Base-by-base conservation (phyloP, 2,797 vertebrate genomes). In the Gadopsis bispinosus region DNA sequence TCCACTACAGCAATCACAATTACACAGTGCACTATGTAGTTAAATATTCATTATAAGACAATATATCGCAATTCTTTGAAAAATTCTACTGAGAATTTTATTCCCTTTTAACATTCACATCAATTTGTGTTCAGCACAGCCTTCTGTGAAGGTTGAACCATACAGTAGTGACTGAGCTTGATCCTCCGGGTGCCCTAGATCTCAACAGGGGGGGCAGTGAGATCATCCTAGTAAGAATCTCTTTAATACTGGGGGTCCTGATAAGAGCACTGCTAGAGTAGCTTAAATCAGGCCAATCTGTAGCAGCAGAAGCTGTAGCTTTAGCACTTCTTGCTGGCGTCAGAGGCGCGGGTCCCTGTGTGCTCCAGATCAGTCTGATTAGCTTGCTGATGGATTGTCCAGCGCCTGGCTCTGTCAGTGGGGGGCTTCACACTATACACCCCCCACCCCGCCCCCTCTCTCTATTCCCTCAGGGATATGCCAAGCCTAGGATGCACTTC, bases 301-400 rank as follows among this genome's bases (percentile, higher is more conserved):
- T 69, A 75, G 81, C 75, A 31, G 87, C 80, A 81, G 86, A 87
- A 75, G 85, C 89, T 80, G 64, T 63, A 75, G 89, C 82, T 69
- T 43, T 59, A 60, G 82, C 71, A 31, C 80, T 76, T 72, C 83
- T 71, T 19, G 41, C 61, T 16, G 8, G 54, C 69, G 43, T 89
- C 78, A 82, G 70, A 85, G 85, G 71, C 76, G 19, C 26, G 11
- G 50, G 84, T 87, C 69, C 50, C 81, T 72, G 54, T 82, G 55
- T 85, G 90, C 90, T 91, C 82, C 87, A 89, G 89, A 92, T 93
- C 87, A 91, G 87, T 89, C 92, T 94, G 93, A 95, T 95, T 93
- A 94, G 87, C 87, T 83, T 50, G 79, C 91, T 93, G 91, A 94
- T 91, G 88, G 91, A 94, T 94, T 92, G 91, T 87, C 86, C 84